phyloP scores from a whole-genome alignment of 1,140 invertebrate genomes.

The Sitophilus oryzae region DNA sequence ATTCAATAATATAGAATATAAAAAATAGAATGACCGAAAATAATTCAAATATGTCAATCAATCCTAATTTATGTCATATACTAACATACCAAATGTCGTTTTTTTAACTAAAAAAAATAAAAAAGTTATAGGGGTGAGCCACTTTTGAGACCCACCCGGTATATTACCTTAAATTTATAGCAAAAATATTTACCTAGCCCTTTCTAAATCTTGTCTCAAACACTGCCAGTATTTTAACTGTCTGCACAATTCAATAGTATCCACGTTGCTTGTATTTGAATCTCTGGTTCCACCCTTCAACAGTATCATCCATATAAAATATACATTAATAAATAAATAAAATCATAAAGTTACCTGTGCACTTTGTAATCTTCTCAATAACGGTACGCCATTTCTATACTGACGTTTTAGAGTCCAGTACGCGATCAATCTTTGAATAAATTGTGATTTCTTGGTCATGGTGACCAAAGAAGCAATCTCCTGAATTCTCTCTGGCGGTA shows the following conservation, averaged over 20 bases:
- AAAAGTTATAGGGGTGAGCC: too few relatives aligned
- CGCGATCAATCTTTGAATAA: slow-evolving; percentile 82
- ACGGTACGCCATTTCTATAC: slow-evolving; percentile 90
- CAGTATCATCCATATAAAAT: too few relatives aligned
- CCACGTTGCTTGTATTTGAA: slow-evolving; percentile 46
- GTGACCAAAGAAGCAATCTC: slow-evolving; percentile 72
- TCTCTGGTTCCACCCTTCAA: slow-evolving; percentile 41
- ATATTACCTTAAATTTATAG: background rate
- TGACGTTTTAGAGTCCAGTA: slow-evolving; percentile 97
- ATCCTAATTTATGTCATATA: too few relatives aligned
- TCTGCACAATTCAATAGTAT: slow-evolving; percentile 67
- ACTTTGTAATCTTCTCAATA: slow-evolving; percentile 78
- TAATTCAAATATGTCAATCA: too few relatives aligned
- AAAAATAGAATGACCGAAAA: too few relatives aligned
- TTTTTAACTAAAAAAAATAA: too few relatives aligned
- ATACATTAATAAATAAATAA: background rate
- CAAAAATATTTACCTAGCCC: slow-evolving; percentile 58
- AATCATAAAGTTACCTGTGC: slow-evolving; percentile 43
- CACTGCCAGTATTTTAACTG: slow-evolving; percentile 94
- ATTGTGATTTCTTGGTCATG: slow-evolving; percentile 72
- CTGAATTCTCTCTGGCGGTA: slow-evolving; percentile 80
- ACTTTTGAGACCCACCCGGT: too few relatives aligned
- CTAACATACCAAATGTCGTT: too few relatives aligned
- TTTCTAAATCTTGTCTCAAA: slow-evolving; percentile 88
- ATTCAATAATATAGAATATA: too few relatives aligned